Evolutionary conservation across 2,888 invertebrate species (phyloP), one percentile per base, ranked within the genome.

Genomic region (Ceriagrion tenellum): DNA sequence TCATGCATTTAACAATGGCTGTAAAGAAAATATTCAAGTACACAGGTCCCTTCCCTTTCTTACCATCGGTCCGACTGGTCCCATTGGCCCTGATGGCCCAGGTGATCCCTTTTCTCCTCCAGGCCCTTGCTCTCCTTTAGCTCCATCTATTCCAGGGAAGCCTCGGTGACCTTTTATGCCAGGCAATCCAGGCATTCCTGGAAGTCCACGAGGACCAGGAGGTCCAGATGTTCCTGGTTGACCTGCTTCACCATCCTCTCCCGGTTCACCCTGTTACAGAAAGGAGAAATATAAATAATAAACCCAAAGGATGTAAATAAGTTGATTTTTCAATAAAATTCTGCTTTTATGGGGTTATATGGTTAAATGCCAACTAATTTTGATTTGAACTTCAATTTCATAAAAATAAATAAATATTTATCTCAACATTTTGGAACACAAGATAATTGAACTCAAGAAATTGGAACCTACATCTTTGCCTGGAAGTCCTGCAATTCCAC

Each of bases 151-250:
- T 40, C 99, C 99, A 30, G 98, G 98, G 96, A 98, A 98, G 2
- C 99, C 99, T 95, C 98, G 97, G 96, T 99, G 99, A 0, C 99
- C 99, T 97, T 99, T 99, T 0, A 98, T 96, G 4, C 99, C 99
- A 4, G 98, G 98, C 12, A 98, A 97, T 0, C 99, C 99, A 0
- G 98, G 98, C 97, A 98, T 97, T 81, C 99, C 98, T 8, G 98
- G 97, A 18, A 98, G 96, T 0, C 99, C 99, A 96, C 98, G 97
- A 0, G 98, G 97, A 0, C 99, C 99, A 0, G 98, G 97, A 40
- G 98, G 98, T 0, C 99, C 99, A 10, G 97, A 96, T 12, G 98
- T 97, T 47, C 99, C 99, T 6, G 98, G 96, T n/a, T 98, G 97
- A 0, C 99, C 99, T 0, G 98, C 97, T 97, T 98, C 99, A 55